Conservation (phyloP, 1,140 invertebrate genomes). For the Atopsyche davidsoni region DNA sequence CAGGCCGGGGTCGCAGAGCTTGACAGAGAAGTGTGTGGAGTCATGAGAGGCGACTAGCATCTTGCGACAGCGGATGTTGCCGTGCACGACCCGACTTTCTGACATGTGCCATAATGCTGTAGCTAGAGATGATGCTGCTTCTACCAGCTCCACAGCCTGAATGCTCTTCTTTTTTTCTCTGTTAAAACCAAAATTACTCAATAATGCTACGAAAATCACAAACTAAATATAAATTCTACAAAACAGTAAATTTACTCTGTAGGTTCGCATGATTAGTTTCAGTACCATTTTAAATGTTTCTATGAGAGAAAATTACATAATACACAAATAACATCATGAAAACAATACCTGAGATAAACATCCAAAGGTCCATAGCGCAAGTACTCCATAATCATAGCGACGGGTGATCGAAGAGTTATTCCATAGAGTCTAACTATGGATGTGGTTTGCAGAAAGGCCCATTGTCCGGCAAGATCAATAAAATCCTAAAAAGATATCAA, state of each 20-base stretch:
- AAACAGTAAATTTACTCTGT: too few relatives aligned
- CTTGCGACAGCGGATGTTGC: slow-evolving; percentile 79
- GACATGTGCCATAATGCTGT: slow-evolving; percentile 76
- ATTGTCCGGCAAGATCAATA: slow-evolving; percentile 65
- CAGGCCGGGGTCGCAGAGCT: slow-evolving; percentile 74
- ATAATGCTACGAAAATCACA: neutral
- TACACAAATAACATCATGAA: neutral
- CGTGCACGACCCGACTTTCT: slow-evolving; percentile 74
- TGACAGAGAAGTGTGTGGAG: slow-evolving; percentile 64
- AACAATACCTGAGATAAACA: slow-evolving; percentile 55
- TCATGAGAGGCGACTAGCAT: slow-evolving; percentile 65
- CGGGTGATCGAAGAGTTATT: slow-evolving; percentile 63
- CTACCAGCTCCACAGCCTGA: slow-evolving; percentile 66
- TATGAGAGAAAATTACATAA: slow-evolving; percentile 1
- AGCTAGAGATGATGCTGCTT: slow-evolving; percentile 68
- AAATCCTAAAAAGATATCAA: slow-evolving; percentile 57
- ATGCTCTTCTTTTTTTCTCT: slow-evolving; percentile 47
- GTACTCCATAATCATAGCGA: slow-evolving; percentile 78
- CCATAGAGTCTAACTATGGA: slow-evolving; percentile 71
- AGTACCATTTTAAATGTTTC: too few relatives aligned
- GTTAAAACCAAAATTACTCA: slow-evolving; percentile 6
- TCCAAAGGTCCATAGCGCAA: slow-evolving; percentile 71
- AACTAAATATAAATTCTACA: neutral
- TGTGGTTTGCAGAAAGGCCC: slow-evolving; percentile 67
- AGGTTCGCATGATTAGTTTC: too few relatives aligned